These are phyloP conservation scores for Oedothorax gibbosus DNA, from an alignment of 1,140 invertebrate species.

Conservation along the genomic window DNA sequence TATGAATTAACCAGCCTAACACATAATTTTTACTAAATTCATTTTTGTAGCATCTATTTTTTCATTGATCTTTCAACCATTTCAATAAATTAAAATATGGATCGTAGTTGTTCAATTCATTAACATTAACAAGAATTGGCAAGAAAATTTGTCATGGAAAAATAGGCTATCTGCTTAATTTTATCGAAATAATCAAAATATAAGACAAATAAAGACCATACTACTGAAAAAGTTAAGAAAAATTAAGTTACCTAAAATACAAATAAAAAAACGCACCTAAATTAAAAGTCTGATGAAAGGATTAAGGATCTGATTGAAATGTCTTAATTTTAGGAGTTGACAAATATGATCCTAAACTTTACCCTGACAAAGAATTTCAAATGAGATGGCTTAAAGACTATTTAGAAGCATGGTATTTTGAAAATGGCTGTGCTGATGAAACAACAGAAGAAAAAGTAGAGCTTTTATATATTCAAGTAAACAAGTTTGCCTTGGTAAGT, in stretches of 20 bases:
- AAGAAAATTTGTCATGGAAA: too few species aligned
- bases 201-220: not conserved
- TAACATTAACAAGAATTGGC: too few species aligned
- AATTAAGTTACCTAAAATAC: not conserved
- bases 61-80: too few species aligned
- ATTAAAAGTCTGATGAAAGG: not conserved
- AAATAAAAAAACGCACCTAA: not conserved
- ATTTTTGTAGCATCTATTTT: too few species aligned
- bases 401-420: conserved; percentile 70
- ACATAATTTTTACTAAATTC: too few species aligned
- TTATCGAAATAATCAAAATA: too few species aligned
- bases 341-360: conserved; percentile 73
- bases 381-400: conserved; percentile 84
- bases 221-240: not conserved
- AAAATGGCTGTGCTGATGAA: conserved; percentile 62
- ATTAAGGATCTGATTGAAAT: not conserved
- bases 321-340: conserved; percentile 74
- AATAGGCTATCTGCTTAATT: too few species aligned
- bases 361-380: conserved; percentile 85
- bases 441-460: conserved; percentile 74
- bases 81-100: too few species aligned
- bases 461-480: conserved; percentile 80
- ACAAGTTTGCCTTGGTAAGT: conserved; percentile 79
- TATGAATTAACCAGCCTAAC: too few species aligned
- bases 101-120: too few species aligned